These are phyloP conservation scores for Macrophya annulata DNA, from an alignment of 2,888 invertebrate species.

Conservation along the genomic window DNA sequence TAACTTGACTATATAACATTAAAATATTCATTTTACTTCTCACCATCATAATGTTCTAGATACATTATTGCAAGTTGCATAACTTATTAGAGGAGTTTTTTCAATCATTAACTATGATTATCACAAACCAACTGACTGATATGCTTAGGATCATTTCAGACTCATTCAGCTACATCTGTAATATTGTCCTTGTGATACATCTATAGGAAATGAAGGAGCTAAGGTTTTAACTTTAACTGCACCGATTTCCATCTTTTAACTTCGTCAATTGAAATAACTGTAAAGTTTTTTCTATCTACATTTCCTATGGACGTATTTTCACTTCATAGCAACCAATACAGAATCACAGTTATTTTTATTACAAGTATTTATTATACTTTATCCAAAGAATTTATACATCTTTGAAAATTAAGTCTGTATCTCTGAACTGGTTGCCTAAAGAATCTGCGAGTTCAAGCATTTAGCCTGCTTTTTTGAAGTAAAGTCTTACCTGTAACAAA, in stretches of 20 bases:
- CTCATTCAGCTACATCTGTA: conserved; percentile 33
- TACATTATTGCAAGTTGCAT: conserved; percentile 11
- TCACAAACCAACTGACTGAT: conserved; percentile 15
- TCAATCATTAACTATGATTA: not conserved
- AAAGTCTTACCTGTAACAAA: conserved; percentile 5
- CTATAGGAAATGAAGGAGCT: conserved; percentile 26
- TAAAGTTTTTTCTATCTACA: conserved; percentile 32
- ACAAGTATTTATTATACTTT: not conserved
- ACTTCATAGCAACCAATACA: conserved; percentile 64
- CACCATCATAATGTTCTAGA: conserved; percentile 25
- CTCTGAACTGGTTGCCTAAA: conserved; percentile 34
- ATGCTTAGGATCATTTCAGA: conserved; percentile 25
- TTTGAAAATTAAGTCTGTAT: conserved; percentile 6
- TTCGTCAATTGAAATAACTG: not conserved
- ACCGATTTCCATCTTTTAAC: not conserved
- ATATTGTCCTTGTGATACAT: not conserved
- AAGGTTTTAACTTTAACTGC: too few relatives aligned
- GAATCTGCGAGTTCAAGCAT: conserved; percentile 46
- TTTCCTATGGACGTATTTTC: conserved; percentile 66
- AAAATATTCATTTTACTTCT: not conserved
- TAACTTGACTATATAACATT: not conserved
- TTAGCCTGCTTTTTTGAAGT: conserved; percentile 63
- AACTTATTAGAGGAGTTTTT: conserved; percentile 7
- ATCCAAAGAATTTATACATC: not conserved
- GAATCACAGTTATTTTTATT: conserved; percentile 36